A percentile compares a stretch with the other conserved stretches of the same genome.
Evolutionary conservation across 2,113 vertebrate species (phyloP).

Genomic region (Dasypus novemcinctus): DNA sequence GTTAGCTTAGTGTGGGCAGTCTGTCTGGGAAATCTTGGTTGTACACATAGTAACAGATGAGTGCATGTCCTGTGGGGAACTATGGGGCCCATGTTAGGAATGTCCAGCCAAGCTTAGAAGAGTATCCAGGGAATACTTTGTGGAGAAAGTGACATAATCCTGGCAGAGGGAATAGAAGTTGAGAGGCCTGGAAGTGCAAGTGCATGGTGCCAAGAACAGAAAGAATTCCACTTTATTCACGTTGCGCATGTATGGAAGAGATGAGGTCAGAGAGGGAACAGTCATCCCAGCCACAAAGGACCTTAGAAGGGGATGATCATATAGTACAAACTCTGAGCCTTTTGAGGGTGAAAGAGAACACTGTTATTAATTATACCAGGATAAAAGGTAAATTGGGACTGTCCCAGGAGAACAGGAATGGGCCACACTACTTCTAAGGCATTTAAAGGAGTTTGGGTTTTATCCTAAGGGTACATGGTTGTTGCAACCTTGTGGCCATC

Average conservation of each 20-base stretch:
- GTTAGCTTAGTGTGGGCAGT: background rate
- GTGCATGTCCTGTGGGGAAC: background rate
- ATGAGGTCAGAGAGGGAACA: background rate
- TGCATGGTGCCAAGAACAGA: background rate
- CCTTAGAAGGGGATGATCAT: background rate
- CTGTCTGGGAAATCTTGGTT: background rate
- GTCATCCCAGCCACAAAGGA: background rate
- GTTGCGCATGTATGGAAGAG: background rate
- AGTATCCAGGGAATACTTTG: background rate
- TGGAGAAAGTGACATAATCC: background rate
- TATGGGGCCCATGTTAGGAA: background rate
- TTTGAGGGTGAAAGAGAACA: background rate
- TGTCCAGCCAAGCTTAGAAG: background rate
- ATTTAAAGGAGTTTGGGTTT: background rate
- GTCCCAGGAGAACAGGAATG: background rate
- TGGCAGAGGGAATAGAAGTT: background rate
- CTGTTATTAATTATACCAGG: background rate
- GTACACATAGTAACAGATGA: background rate
- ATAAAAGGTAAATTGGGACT: background rate
- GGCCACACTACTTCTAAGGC: background rate
- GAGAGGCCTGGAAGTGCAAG: background rate
- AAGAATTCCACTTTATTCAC: background rate
- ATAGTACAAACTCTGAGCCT: background rate
- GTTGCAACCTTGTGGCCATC: background rate
- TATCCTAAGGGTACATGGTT: background rate